phyloP scores from a whole-genome alignment of 2,113 vertebrate species.

The Balaenoptera acutorostrata region DNA sequence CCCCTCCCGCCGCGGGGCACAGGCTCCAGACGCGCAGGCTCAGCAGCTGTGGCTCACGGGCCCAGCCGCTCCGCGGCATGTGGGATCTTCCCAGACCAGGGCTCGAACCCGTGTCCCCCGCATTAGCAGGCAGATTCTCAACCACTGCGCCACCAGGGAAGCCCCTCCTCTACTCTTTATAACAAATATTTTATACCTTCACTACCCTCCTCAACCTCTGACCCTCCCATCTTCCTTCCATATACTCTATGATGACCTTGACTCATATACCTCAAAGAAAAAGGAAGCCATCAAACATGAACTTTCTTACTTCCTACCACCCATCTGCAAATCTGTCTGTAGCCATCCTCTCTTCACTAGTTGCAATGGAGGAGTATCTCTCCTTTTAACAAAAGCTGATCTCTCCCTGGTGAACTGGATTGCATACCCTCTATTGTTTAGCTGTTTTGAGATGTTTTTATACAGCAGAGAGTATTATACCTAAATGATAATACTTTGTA shows the following conservation, averaged over 20 bases:
- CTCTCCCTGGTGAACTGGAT: background rate
- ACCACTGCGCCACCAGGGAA: too few relatives aligned
- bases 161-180: background rate
- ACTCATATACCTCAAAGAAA: background rate
- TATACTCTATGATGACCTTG: background rate
- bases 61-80: too few relatives aligned
- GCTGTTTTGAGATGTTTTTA: background rate
- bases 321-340: background rate
- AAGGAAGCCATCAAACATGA: background rate
- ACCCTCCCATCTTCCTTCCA: background rate
- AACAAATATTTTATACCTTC: background rate
- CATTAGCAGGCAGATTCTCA: too few relatives aligned
- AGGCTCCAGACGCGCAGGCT: too few relatives aligned
- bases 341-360: background rate
- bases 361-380: background rate
- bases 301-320: background rate
- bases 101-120: too few relatives aligned
- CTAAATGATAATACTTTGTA: background rate
- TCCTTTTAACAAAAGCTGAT: background rate
- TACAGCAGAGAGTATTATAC: background rate
- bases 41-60: too few relatives aligned
- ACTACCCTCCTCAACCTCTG: background rate
- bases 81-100: too few relatives aligned
- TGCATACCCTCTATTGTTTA: background rate
- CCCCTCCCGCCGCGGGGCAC: too few relatives aligned